A percentile compares a stretch with the other conserved stretches of the same genome.
phyloP scores from a whole-genome alignment of 2,888 invertebrate genomes.

The Calameuta idolon region DNA sequence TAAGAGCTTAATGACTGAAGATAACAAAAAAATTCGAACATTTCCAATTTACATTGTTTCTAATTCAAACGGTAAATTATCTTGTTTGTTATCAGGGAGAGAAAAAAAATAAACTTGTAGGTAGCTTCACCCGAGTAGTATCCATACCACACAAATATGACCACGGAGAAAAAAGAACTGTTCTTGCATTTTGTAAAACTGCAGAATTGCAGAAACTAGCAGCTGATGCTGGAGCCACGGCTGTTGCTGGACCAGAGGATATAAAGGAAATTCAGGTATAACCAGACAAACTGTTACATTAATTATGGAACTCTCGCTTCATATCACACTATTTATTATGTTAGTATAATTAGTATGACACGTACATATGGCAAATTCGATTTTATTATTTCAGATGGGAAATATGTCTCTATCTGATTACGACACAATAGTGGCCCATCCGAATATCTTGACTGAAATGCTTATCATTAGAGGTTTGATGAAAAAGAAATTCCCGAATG shows the following conservation, averaged over 20 bases:
- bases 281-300: not conserved
- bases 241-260: conserved; percentile 79
- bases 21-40: not conserved
- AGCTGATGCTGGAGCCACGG: conserved; percentile 77
- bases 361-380: conserved; percentile 6
- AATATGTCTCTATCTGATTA: conserved; percentile 76
- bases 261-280: conserved; percentile 80
- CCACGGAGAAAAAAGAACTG: conserved; percentile 75
- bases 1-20: too few species aligned
- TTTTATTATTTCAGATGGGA: conserved; percentile 71
- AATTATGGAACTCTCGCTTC: not conserved
- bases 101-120: conserved; percentile 75
- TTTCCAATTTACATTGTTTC: not conserved
- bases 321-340: not conserved
- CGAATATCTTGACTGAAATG: conserved; percentile 82
- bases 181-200: conserved; percentile 83
- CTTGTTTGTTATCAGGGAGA: conserved; percentile 33
- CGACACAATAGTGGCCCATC: conserved; percentile 81
- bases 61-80: not conserved
- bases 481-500: conserved; percentile 80
- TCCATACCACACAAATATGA: conserved; percentile 78
- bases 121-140: conserved; percentile 76
- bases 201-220: conserved; percentile 73
- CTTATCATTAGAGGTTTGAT: conserved; percentile 81
- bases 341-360: conserved; percentile 6